Base-by-base conservation (phyloP, 2,888 invertebrate species). In the Eilema depressum region DNA sequence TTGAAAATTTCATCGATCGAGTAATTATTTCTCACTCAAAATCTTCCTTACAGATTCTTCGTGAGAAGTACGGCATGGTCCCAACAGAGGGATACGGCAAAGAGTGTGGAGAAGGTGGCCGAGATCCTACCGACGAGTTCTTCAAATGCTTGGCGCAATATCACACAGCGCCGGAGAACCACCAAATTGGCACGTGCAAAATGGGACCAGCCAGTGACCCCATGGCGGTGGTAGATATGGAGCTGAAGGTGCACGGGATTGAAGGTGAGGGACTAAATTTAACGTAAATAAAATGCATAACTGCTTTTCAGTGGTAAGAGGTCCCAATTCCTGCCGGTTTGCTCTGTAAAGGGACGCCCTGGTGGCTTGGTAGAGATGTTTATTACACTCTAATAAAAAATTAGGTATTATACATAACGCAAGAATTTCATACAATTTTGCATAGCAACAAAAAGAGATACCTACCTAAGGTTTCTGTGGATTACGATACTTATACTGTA, bases 131-230 rank as follows among this genome's bases (percentile, higher is more conserved):
- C 0, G 97, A 97, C 78, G 96, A 96, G n/a, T 98, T 96, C 90
- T 97, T 98, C 96, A 96, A 95, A 70, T 98, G 98, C 85, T 96
- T 97, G 0, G 96, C 97, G 0, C 94, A 94, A 73, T 96, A 96
- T 70, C 95, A 97, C 69, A 98, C 98, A 0, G 97, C 97, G 0
- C 97, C 98, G 0, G 98, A 98, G 91, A 98, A 98, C 88, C 98
- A 98, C 88, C 98, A 98, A 89, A 97, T 96, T 0, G 98, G 98
- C 12, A 97, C 98, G 0, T 97, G 97, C 87, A 98, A 97, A 95
- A 98, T 98, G 97, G 98, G 98, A 0, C 97, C 97, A 0, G 81
- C 88, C 0, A 92, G 92, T 0, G 98, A 98, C 88, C 96, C 96
- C 0, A 95, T 96, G 95, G 97, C 98, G 0, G 98, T 98, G 0